phyloP scores from a whole-genome alignment of 2,113 vertebrate species.

The Mustelus asterias region DNA sequence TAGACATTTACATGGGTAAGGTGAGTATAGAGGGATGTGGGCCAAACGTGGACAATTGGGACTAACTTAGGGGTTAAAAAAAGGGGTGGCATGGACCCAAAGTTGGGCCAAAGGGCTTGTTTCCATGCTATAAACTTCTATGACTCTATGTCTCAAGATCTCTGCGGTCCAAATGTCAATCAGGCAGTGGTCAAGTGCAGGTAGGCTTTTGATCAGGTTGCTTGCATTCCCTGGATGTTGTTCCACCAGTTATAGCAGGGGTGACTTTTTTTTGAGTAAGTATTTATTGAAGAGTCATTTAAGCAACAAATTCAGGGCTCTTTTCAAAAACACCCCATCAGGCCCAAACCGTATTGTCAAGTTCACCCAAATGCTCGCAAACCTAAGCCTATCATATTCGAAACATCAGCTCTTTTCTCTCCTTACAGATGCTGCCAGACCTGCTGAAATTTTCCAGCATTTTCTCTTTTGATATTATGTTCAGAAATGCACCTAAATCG shows the following conservation, averaged over 20 bases:
- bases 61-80: no score
- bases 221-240: background rate
- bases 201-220: background rate
- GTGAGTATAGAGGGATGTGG: no score
- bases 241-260: no score
- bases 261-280: background rate
- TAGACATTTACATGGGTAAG: no score
- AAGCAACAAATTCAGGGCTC: background rate
- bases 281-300: background rate
- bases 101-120: no score
- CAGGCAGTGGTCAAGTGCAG: background rate
- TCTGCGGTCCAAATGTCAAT: background rate
- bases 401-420: no score
- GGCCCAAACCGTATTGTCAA: background rate
- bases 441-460: no score
- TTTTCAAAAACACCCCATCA: background rate
- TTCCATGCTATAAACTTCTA: no score
- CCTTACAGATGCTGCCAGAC: no score
- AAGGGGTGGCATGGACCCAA: no score
- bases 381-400: background rate
- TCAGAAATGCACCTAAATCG: background rate
- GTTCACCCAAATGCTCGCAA: background rate
- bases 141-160: background rate
- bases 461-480: no score
- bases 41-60: no score